Conservation (phyloP, 2,113 vertebrate genomes). For the Megaptera novaeangliae region DNA sequence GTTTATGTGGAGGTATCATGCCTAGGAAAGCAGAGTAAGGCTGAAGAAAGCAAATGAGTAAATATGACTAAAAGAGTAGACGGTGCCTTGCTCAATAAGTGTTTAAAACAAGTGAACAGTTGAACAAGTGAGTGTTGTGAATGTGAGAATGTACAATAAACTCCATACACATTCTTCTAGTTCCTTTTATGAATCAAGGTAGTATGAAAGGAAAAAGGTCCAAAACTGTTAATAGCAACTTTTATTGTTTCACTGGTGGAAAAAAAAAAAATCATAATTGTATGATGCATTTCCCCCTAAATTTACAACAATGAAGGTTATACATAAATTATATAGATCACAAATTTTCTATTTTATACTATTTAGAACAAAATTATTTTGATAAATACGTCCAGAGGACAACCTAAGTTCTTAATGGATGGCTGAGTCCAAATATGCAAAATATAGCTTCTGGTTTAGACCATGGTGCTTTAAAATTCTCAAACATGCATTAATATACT, state of each 20-base stretch:
- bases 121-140: background rate
- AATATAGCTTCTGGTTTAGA: conserved; percentile 83
- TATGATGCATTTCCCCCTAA: conserved; percentile 83
- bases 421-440: conserved; percentile 83
- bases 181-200: background rate
- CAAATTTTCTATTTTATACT: conserved; percentile 82
- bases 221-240: conserved; percentile 83
- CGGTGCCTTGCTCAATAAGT: background rate
- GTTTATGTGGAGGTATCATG: background rate
- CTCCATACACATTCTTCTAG: background rate
- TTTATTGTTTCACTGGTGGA: conserved; percentile 87
- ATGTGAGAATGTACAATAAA: background rate
- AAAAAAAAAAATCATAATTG: conserved; percentile 71
- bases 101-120: background rate
- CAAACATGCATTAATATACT: conserved; percentile 85
- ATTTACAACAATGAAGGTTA: conserved; percentile 85
- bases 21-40: background rate
- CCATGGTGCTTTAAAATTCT: conserved; percentile 80
- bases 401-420: conserved; percentile 78
- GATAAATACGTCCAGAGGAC: conserved; percentile 83
- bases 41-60: background rate
- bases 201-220: conserved; percentile 40
- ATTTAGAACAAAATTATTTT: conserved; percentile 82
- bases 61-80: background rate
- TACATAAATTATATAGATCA: conserved; percentile 85